phyloP scores from a whole-genome alignment of 2,888 invertebrate genomes.

The Philopedon plagiatum region DNA sequence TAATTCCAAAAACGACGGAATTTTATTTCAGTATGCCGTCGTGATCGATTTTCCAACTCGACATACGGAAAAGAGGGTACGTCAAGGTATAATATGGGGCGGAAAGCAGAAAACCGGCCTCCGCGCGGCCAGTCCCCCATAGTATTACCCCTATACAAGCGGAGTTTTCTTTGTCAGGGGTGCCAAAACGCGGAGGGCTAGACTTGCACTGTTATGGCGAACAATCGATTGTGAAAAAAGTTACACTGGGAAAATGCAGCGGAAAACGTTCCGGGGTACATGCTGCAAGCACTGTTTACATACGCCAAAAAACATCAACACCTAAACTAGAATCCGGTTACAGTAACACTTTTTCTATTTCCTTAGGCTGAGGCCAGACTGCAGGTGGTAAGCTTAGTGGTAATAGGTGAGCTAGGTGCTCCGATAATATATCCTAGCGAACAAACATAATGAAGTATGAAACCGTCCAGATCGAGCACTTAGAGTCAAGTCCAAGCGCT shows the following conservation, averaged over 20 bases:
- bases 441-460: no score
- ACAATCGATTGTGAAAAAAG: slow-evolving; percentile 16
- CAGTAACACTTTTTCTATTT: no score
- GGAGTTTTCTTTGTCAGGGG: slow-evolving; percentile 32
- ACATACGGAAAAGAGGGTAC: slow-evolving; percentile 7
- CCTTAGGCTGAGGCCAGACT: no score
- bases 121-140: slow-evolving; percentile 13
- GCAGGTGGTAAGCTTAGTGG: no score
- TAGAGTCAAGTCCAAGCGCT: no score
- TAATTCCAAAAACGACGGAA: slow-evolving; percentile 9
- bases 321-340: no score
- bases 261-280: background rate
- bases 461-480: no score
- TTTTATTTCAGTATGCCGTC: slow-evolving; percentile 20
- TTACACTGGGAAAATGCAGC: background rate
- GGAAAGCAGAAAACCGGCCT: slow-evolving; percentile 30
- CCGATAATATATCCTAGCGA: no score
- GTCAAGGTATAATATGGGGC: slow-evolving; percentile 28
- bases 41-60: slow-evolving; percentile 17
- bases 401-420: no score
- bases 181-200: slow-evolving; percentile 21
- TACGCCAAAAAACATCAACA: no score
- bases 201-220: background rate
- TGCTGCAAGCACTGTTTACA: no score
- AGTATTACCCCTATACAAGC: slow-evolving; percentile 23